Base-by-base conservation (phyloP, 1,140 invertebrate genomes). In the Brachionus paranguensis region DNA sequence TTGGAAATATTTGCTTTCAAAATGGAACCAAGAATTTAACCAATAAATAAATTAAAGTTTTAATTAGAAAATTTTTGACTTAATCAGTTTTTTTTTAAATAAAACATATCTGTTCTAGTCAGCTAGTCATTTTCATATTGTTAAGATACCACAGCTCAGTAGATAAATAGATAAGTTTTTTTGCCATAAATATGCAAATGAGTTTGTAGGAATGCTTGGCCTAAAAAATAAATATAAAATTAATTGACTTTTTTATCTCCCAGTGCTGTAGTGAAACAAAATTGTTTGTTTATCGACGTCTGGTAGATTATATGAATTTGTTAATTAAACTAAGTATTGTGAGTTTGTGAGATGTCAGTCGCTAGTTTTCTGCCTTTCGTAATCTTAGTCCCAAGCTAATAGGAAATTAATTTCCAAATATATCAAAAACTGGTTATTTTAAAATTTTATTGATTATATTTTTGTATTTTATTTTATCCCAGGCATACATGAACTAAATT, bases 1-100 rank as follows among this genome's bases (percentile, higher is more conserved):
- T 45, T 74, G 70, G 70, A 74, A 76, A 27, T 76, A 76, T 50
- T 50, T 76, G 6, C n/a, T 20, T 27, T 76, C 72, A 14, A 76
- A 76, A 50, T 76, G 17, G 72, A 76, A 76, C 14, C 45, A 47
- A 50, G 43, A 76, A 50, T 76, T 76, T 27, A n/a, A 11, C 33
- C 20, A 76, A 12, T 50, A 76, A 20, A n/a, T 45, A 20, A 11
- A 27, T 10, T 20, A 50, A 76, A 43, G 24, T 14, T n/a, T 41
- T 41, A 14, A 33, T 37, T 68, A 33, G 45, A 60, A 60, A 60
- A 60, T 20, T 8, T 20, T 60, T 60, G 17, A 60, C 12, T 8
- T 11, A 29, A 37, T 68, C 29, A 68, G 65, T 10, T 29, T 68
- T 68, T 33, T 68, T 68, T 33, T 29, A 8, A 68, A 68, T 68